Conservation (phyloP, 2,113 vertebrate species). For the Camelus bactrianus region DNA sequence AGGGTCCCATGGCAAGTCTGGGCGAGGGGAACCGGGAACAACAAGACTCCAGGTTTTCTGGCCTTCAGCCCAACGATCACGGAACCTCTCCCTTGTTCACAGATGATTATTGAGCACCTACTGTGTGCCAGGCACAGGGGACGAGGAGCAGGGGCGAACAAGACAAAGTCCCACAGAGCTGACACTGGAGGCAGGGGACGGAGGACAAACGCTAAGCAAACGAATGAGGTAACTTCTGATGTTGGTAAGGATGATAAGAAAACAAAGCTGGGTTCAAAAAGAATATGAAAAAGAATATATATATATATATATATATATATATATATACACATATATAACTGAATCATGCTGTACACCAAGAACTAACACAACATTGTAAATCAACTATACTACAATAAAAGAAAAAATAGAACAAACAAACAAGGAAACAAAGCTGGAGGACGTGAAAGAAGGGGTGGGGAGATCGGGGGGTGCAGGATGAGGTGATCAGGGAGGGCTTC, state of each 20-base stretch:
- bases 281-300: too few species aligned
- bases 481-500: neutral
- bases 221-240: neutral
- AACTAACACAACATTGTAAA: too few species aligned
- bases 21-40: too few species aligned
- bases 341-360: too few species aligned
- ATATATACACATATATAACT: too few species aligned
- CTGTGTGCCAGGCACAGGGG: neutral
- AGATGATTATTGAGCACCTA: neutral
- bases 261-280: neutral
- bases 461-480: accelerated
- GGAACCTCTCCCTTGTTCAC: neutral
- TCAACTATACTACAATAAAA: too few species aligned
- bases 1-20: neutral
- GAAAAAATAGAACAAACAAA: too few species aligned
- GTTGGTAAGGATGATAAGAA: neutral
- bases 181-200: neutral
- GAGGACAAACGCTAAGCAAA: neutral
- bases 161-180: neutral
- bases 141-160: accelerated
- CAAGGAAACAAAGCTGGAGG: neutral
- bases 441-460: accelerated
- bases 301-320: too few species aligned
- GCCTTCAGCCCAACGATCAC: neutral
- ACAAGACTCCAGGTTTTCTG: neutral